Evolutionary conservation across 2,888 invertebrate species (phyloP).

Genomic region (Crioceris asparagi): DNA sequence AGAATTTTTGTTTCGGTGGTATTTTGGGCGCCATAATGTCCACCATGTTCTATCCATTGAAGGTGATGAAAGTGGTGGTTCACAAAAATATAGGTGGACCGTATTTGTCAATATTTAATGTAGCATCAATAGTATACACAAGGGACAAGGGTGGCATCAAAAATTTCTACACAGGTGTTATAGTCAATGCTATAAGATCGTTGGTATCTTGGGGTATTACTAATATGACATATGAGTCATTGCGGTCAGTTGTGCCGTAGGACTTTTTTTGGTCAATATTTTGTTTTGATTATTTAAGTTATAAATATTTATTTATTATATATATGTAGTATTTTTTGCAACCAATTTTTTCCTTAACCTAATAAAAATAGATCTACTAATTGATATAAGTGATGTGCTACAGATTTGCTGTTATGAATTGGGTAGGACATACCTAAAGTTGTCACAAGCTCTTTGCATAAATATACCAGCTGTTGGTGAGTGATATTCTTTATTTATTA

Average conservation of each 20-base stretch:
- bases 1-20: conserved; percentile 17
- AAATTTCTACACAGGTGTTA: conserved; percentile 18
- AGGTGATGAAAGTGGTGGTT: conserved; percentile 16
- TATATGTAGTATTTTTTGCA: too few species aligned
- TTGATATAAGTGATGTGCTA: conserved; percentile 96
- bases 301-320: background rate
- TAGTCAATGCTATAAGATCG: conserved; percentile 11
- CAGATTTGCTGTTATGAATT: conserved; percentile 94
- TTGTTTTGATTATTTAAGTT: background rate
- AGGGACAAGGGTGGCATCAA: conserved; percentile 11
- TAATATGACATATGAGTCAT: conserved; percentile 13
- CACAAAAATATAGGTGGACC: conserved; percentile 17
- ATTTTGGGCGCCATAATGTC: conserved; percentile 16
- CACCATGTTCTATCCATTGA: conserved; percentile 17
- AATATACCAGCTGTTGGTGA: conserved; percentile 80
- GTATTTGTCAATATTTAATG: conserved; percentile 10
- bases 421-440: conserved; percentile 81
- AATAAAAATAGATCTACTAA: conserved; percentile 62
- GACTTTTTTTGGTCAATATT: background rate
- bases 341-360: conserved; percentile 12
- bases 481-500: conserved; percentile 32
- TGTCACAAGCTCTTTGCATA: conserved; percentile 83
- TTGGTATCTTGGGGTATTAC: conserved; percentile 20
- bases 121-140: conserved; percentile 11
- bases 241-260: too few species aligned